Base-by-base conservation (phyloP, 2,888 invertebrate genomes). In the Drosophila gaucha region DNA sequence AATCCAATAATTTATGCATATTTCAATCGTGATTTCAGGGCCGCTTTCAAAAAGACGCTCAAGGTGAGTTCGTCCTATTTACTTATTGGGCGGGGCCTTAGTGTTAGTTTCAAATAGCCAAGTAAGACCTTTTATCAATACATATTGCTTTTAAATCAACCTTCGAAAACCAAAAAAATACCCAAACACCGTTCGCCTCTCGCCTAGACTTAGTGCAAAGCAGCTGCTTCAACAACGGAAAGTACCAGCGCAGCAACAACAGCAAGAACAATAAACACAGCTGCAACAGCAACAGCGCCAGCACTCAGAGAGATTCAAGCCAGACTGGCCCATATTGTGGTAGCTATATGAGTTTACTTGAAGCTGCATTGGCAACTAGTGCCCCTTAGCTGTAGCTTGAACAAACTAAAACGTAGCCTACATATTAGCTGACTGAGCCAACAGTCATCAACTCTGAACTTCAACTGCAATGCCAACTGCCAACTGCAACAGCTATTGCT, bases 1-100 rank as follows among this genome's bases (percentile, higher is more conserved):
- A 99, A 99, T 92, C 99, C 99, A 3, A 94, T 99, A 80, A 98
- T 99, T 91, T 98, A 98, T 93, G 98, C 99, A 35, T 98, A 98
- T 93, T 99, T 98, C 94, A 99, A 98, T 92, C 94, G 98, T 56
- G 99, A 99, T 92, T 99, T 99, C 92, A 94, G 99, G 77, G 96
- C 96, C 52, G 98, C 99, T 9, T 99, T 99, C 93, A 95, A 96
- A 92, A 97, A 97, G 92, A 97, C 97, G 10, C 92, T 97, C 86
- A 95, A 92, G 90, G 90, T 92, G 78, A 90, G 88, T 84, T 47
- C 38, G 35, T 10, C 8, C 26, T 36, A 50, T 36, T 51, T 24
- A n/a, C 31, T 2, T 18, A n/a, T 39, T 26, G 41, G 36, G 33
- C 2, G 31, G 47, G 28, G 18, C 1, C 22, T 33, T 14, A 43